These are phyloP conservation scores for Pissodes strobi DNA, from an alignment of 1,140 invertebrate genomes.

Conservation along the genomic window DNA sequence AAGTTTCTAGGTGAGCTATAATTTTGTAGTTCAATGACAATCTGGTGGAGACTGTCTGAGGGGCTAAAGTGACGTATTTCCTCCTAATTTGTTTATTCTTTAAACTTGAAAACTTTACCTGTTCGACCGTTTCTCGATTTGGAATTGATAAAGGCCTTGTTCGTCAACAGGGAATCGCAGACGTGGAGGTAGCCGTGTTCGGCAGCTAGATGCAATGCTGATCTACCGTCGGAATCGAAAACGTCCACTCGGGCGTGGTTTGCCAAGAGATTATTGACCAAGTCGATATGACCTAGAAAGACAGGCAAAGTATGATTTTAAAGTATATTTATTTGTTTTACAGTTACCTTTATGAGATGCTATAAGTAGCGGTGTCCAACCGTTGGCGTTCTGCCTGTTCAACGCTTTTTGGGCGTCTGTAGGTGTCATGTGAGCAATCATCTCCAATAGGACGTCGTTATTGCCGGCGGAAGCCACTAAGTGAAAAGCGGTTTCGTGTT, in stretches of 20 bases:
- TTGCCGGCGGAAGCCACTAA: slow-evolving; percentile 94
- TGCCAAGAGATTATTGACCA: slow-evolving; percentile 82
- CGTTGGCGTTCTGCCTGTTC: slow-evolving; percentile 88
- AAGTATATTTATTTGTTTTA: too few species aligned
- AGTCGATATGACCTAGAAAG: slow-evolving; percentile 72
- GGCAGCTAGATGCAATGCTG: slow-evolving; percentile 92
- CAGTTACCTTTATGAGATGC: slow-evolving; percentile 71
- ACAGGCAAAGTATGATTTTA: too few species aligned
- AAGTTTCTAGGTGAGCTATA: too few species aligned
- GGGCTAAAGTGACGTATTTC: too few species aligned
- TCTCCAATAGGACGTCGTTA: slow-evolving; percentile 91
- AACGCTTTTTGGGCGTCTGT: slow-evolving; percentile 89
- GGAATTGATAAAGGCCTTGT: slow-evolving; percentile 98
- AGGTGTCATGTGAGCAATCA: slow-evolving; percentile 85
- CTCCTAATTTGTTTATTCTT: too few species aligned
- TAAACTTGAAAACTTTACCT: too few species aligned
- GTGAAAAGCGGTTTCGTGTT: slow-evolving; percentile 94
- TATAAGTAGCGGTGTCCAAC: slow-evolving; percentile 95
- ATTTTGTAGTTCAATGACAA: too few species aligned
- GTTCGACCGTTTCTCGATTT: slow-evolving; percentile 87
- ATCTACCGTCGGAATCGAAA: slow-evolving; percentile 94
- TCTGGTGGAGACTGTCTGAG: too few species aligned
- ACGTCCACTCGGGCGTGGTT: slow-evolving; percentile 98
- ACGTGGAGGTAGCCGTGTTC: slow-evolving; percentile 92
- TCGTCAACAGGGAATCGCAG: slow-evolving; percentile 90